Base-by-base conservation (phyloP, 2,113 vertebrate species). In the Halichoerus grypus region DNA sequence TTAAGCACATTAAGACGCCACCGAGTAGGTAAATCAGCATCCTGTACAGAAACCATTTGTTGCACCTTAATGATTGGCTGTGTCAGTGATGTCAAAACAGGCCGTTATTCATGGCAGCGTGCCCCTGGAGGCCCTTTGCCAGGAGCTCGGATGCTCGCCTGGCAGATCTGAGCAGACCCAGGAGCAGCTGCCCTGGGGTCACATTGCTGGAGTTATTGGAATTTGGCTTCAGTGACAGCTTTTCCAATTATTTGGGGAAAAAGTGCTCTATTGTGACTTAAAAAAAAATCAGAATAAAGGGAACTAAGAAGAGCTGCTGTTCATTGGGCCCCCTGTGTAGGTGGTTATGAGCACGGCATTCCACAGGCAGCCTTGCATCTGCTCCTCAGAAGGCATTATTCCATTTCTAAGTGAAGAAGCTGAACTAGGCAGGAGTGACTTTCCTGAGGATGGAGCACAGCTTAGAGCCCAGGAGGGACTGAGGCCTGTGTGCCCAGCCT, bases 81-180 rank as follows among this genome's bases (percentile, higher is more conserved):
- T 72, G 93, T 80, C 92, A 79, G 46, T 3, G 77, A 61, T 74
- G 95, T 93, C 93, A 88, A 57, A 94, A 83, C 82, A 93, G 88
- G 88, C 88, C 21, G 0, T 96, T 79, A 49, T 33, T 89, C 96
- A 82, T 0, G 15, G 85, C 42, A 39, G 28, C 79, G 39, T 5
- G 46, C 28, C 95, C 76, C 91, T 0, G 0, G 3, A 72, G 82
- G 86, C 49, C 39, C 1, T 26, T 59, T 2, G n/a, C 88, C n/a
- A 79, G 63, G n/a, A 85, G 31, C 5, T 0, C 1, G 5, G 51
- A 53, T 85, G 85, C 9, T 19, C 1, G 0, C 31, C 57, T 39
- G 33, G 77, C 16, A 61, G 53, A 55, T 31, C 22, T 7, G 77
- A 74, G 71, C 39, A 26, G 18, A 84, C 7, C 42, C 69, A 13